Conservation (phyloP, 1,140 invertebrate species). For the Hylyphantes graminicola region DNA sequence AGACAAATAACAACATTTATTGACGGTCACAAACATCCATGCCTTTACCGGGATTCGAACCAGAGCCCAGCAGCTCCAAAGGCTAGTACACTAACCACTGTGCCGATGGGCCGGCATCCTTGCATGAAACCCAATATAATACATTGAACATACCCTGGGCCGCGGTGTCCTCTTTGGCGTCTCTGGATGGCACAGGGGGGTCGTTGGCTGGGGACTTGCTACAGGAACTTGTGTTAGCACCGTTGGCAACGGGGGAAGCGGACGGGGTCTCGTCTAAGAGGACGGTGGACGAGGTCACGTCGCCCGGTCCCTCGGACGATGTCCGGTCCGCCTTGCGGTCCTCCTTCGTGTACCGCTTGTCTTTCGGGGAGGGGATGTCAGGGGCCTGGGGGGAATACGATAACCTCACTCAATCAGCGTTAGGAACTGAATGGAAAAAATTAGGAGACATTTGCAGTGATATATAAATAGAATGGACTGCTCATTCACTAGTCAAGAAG, state of each 20-base stretch:
- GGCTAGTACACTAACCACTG: too few relatives aligned
- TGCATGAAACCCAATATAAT: too few relatives aligned
- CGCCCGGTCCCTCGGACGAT: slow-evolving; percentile 3
- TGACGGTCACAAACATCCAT: too few relatives aligned
- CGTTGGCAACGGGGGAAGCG: neutral
- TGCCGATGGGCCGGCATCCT: too few relatives aligned
- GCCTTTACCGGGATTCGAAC: too few relatives aligned
- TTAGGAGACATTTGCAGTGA: too few relatives aligned
- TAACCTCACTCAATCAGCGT: too few relatives aligned
- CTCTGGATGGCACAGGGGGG: neutral
- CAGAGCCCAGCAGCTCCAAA: too few relatives aligned
- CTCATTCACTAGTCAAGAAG: too few relatives aligned
- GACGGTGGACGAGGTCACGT: slow-evolving; percentile 41
- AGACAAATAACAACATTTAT: too few relatives aligned
- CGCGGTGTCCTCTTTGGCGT: neutral
- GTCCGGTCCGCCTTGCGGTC: slow-evolving; percentile 41
- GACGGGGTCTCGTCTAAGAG: slow-evolving; percentile 8
- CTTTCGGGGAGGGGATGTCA: slow-evolving; percentile 25
- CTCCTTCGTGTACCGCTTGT: slow-evolving; percentile 40
- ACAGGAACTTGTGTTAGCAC: neutral
- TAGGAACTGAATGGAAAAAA: too few relatives aligned
- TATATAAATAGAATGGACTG: too few relatives aligned
- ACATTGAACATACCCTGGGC: neutral
- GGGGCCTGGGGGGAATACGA: neutral
- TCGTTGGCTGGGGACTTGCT: neutral